Conservation (phyloP, 1,140 invertebrate species). For the Drosophila repletoides region DNA sequence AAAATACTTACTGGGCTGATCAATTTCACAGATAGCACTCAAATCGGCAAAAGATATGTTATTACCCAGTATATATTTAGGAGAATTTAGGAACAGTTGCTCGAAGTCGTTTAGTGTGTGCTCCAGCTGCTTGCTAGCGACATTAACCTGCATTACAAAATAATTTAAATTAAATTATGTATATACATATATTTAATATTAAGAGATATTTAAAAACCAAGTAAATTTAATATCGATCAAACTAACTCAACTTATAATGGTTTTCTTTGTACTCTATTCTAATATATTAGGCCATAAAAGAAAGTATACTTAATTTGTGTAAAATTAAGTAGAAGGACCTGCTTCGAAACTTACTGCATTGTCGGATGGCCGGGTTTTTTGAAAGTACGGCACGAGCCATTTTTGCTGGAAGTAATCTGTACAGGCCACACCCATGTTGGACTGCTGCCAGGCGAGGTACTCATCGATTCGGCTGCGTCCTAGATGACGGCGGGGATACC, state of each 20-base stretch:
- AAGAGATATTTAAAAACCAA: too few species aligned
- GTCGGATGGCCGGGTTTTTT: slow-evolving; percentile 75
- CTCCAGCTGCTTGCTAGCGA: slow-evolving; percentile 84
- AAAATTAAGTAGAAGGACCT: too few species aligned
- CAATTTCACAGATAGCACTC: slow-evolving; percentile 90
- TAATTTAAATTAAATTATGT: too few species aligned
- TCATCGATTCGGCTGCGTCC: slow-evolving; percentile 90
- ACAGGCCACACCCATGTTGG: slow-evolving; percentile 87
- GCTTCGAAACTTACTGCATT: slow-evolving; percentile 63
- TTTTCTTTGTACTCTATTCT: too few species aligned
- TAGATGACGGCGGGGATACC: slow-evolving; percentile 88
- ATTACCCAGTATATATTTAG: slow-evolving; percentile 87
- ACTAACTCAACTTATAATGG: too few species aligned
- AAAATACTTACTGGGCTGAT: slow-evolving; percentile 87
- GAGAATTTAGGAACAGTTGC: slow-evolving; percentile 85
- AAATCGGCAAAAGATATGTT: slow-evolving; percentile 90
- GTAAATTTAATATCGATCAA: too few species aligned
- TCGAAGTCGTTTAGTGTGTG: slow-evolving; percentile 85
- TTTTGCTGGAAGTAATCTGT: slow-evolving; percentile 87
- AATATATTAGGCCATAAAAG: too few species aligned
- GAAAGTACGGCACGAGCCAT: slow-evolving; percentile 83
- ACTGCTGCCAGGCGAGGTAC: slow-evolving; percentile 94
- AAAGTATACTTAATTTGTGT: too few species aligned
- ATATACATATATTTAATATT: too few species aligned
- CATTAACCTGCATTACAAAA: slow-evolving; percentile 50